Evolutionary conservation across 2,113 vertebrate species (phyloP), one percentile per base, ranked within the genome.

Genomic region (Labeo rohita): DNA sequence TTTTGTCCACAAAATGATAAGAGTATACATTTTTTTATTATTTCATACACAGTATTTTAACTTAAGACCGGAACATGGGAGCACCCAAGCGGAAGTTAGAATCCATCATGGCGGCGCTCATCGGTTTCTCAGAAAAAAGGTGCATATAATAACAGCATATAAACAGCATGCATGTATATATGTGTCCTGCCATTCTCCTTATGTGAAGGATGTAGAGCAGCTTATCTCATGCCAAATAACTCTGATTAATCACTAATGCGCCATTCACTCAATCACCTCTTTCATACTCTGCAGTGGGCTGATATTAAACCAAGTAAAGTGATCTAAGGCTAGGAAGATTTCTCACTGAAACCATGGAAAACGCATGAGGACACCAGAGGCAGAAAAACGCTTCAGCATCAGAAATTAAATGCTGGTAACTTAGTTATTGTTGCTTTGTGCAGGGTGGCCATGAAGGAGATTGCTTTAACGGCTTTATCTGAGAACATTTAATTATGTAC

Each of bases 121-220:
- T 39, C 39, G 5, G 3, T 39, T 39, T 4, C 39, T 39, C 39
- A 39, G 39, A 5, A 39, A 39, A 39, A 39, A 39, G 39, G 39
- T 39, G 39, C 7, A 56, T 68, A 63, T 65, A 36, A 68, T 36
- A 68, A 8, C 66, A 18, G 13, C 34, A 65, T 63, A 23, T 16
- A 68, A 36, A 68, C 28, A 8, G 12, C 8, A 13, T 2, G 63
- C 39, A 15, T 39, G 66, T 43, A 72, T 43, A 43, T 72, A 16
- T 68, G 65, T 16, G 21, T 72, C 36, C 68, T 72, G 39, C 8
- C 39, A 16, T 45, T 45, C 68, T 73, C 16, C 9, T 73, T n/a
- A 73, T 73, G 39, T 72, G 68, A 45, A 18, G 68, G 39, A 73
- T 73, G 68, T 73, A 45, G 45, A 73, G 68, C 39, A 73, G 68